Evolutionary conservation across 2,888 invertebrate species (phyloP).

Genomic region (Nineta flava): DNA sequence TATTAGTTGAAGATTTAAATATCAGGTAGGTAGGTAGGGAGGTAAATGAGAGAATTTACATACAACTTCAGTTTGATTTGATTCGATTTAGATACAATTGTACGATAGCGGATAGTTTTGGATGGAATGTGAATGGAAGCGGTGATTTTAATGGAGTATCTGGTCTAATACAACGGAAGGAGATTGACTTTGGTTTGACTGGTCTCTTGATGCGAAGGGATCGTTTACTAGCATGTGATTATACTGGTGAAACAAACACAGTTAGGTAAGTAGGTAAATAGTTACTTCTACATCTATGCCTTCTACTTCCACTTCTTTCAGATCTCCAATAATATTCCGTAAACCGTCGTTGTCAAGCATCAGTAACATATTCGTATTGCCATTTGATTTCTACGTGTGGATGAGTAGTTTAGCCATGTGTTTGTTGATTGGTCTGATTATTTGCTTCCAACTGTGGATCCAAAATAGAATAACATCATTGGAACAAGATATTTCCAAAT

Average conservation of each 20-base stretch:
- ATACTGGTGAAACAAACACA: constrained; percentile 34
- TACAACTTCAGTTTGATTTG: too few species aligned
- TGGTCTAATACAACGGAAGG: constrained; percentile 36
- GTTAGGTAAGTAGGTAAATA: constrained; percentile 24
- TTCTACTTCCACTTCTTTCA: constrained; percentile 16
- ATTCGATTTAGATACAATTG: constrained; percentile 23
- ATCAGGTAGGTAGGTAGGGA: too few species aligned
- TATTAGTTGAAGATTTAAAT: too few species aligned
- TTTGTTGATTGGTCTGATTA: background rate
- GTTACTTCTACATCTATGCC: too few species aligned
- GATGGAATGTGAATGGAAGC: constrained; percentile 37
- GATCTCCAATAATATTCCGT: constrained; percentile 40
- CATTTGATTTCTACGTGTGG: constrained; percentile 42
- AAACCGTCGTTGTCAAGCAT: constrained; percentile 44
- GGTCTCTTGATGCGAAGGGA: constrained; percentile 40
- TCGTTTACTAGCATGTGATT: constrained; percentile 34
- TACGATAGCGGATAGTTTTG: constrained; percentile 30
- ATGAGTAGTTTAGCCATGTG: constrained; percentile 17
- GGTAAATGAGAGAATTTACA: too few species aligned
- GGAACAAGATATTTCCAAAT: too few species aligned
- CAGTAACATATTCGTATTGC: constrained; percentile 41
- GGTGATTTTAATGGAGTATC: constrained; percentile 39
- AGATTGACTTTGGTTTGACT: constrained; percentile 36
- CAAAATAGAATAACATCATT: too few species aligned
- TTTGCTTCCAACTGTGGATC: background rate